Conservation (phyloP, 2,888 invertebrate species). For the Neelides folsomi region DNA sequence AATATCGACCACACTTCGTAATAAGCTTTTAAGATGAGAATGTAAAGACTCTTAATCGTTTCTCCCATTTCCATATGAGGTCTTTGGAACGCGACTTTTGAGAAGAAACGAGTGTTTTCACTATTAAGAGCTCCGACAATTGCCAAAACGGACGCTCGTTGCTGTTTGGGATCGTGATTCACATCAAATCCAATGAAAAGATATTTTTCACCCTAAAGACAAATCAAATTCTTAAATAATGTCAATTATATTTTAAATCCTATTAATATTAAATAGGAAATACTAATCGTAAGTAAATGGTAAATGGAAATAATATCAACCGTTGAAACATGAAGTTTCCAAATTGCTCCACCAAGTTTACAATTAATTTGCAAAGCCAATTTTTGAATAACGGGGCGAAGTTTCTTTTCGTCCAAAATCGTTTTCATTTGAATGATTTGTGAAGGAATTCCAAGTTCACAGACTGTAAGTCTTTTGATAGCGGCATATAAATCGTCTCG, state of each 20-base stretch:
- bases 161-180: conserved; percentile 56
- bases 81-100: no score
- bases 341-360: conserved; percentile 81
- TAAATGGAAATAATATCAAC: conserved; percentile 36
- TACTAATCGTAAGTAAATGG: not conserved
- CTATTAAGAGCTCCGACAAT: no score
- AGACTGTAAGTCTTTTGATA: conserved; percentile 73
- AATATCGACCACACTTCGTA: no score
- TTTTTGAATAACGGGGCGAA: conserved; percentile 70
- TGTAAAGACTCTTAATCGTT: no score
- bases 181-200: conserved; percentile 85
- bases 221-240: not conserved
- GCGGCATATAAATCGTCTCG: conserved; percentile 74
- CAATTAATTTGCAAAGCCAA: conserved; percentile 86
- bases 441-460: conserved; percentile 65
- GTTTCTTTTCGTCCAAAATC: conserved; percentile 52
- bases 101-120: no score
- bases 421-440: conserved; percentile 55
- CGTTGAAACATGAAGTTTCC: conserved; percentile 69
- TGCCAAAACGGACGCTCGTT: conserved; percentile 46
- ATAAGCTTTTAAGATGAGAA: no score
- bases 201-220: conserved; percentile 38
- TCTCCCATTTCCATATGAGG: no score
- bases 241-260: not conserved
- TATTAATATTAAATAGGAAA: not conserved